Evolutionary conservation across 1,140 invertebrate genomes (phyloP), one percentile per base, ranked within the genome.

Genomic region (Vanessa atalanta): DNA sequence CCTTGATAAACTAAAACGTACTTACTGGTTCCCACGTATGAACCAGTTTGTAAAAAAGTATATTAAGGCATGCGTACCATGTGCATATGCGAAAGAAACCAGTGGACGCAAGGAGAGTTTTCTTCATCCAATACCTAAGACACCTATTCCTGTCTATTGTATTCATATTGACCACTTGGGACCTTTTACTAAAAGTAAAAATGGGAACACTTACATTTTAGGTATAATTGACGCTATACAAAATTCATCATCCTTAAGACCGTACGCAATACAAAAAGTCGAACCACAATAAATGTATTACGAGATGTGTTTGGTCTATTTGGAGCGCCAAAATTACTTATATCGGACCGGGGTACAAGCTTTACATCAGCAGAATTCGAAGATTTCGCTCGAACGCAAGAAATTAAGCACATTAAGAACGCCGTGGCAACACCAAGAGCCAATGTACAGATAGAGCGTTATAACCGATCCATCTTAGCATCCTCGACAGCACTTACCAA

Each of bases 161-260:
- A 51, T 51, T 51, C 50, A 51, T 51, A 51, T 51, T 51, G 50
- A 51, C 50, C 50, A 51, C 50, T 51, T 51, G 50, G 50, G 50
- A 51, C 50, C 50, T 51, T 51, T 51, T 51, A 51, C 50, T 51
- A 51, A 51, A 15, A 51, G 50, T 51, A 51, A 51, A 51, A 51
- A 51, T 51, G 50, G 50, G 50, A 51, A 51, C 50, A 51, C 50
- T 51, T 51, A 51, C 14, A 51, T 51, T 51, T 51, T 51, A n/a
- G 50, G 50, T 51, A 51, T 51, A 51, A 51, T 51, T 51, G 50
- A 51, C 50, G 50, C 50, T 51, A 51, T n/a, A 51, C 50, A 51
- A 51, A 51, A 51, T 51, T 51, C 50, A 51, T 51, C 50, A 51
- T 51, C 50, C 50, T 51, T 51, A 14, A 51, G 14, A 12, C 50